A percentile compares a stretch with the other conserved stretches of the same genome.
Evolutionary conservation across 1,140 invertebrate genomes (phyloP).

Genomic region (Lordiphosa stackelbergi): DNA sequence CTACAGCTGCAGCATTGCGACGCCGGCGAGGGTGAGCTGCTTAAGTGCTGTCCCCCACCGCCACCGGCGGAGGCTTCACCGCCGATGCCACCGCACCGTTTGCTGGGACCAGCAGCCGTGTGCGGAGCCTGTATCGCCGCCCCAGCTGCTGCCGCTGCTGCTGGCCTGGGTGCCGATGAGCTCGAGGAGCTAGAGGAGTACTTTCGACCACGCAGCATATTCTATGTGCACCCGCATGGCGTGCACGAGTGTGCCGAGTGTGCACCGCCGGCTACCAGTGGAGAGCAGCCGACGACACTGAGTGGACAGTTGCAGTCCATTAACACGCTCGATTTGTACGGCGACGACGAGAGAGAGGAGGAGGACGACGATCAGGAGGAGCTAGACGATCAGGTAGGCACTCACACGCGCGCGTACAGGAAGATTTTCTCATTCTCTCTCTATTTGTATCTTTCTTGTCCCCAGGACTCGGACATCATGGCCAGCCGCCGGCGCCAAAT

Average conservation of each 20-base stretch:
- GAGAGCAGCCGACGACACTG: constrained; percentile 3
- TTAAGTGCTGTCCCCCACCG: constrained; percentile 72
- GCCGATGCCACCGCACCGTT: constrained; percentile 81
- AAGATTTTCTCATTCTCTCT: no score
- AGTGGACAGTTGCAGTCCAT: constrained; percentile 13
- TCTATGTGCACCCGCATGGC: constrained; percentile 79
- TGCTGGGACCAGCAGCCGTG: constrained; percentile 80
- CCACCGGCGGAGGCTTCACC: constrained; percentile 12
- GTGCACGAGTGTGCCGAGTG: constrained; percentile 78
- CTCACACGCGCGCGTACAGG: no score
- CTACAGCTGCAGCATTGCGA: constrained; percentile 59
- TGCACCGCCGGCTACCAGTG: constrained; percentile 52
- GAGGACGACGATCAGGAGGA: constrained; percentile 13
- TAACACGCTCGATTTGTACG: constrained; percentile 36
- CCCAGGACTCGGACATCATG: constrained; percentile 61
- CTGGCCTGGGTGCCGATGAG: constrained; percentile 22
- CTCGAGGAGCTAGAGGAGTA: constrained; percentile 81
- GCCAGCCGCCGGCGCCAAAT: constrained; percentile 81
- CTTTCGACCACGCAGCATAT: constrained; percentile 80
- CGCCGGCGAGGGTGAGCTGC: constrained; percentile 74
- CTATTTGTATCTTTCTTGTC: no score
- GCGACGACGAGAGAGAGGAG: constrained; percentile 17
- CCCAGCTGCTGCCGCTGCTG: constrained; percentile 20
- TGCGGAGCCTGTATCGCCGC: constrained; percentile 82
- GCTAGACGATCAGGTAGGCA: constrained; percentile 18